These are phyloP conservation scores for Phoebastria nigripes DNA, from an alignment of 2,797 vertebrate genomes.

Conservation along the genomic window DNA sequence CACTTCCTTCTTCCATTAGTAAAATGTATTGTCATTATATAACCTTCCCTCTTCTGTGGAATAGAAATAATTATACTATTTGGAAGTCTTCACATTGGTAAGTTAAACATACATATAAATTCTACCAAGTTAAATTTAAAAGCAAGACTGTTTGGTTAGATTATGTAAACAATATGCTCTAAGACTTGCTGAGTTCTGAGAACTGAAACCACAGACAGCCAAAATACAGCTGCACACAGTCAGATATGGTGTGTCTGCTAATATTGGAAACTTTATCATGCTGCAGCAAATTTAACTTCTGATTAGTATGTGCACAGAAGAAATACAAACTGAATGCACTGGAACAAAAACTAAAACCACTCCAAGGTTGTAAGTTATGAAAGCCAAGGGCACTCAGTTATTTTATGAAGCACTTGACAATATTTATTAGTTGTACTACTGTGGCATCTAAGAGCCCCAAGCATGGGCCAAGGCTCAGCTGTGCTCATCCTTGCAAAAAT, in stretches of 20 bases:
- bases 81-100: conserved; percentile 24
- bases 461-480: not conserved
- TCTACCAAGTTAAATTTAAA: conserved; percentile 58
- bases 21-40: not conserved
- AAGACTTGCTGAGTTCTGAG: conserved; percentile 70
- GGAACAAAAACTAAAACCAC: not conserved
- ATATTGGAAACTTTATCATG: conserved; percentile 55
- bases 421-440: not conserved
- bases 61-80: conserved; percentile 9
- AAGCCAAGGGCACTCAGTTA: not conserved
- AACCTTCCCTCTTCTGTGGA: not conserved
- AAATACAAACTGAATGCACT: not conserved
- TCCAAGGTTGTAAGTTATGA: not conserved
- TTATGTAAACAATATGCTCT: conserved; percentile 53
- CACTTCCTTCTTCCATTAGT: not conserved
- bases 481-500: not conserved
- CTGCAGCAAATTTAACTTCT: conserved; percentile 10
- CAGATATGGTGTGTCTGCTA: conserved; percentile 60
- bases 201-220: conserved; percentile 72
- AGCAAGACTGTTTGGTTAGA: conserved; percentile 49
- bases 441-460: not conserved
- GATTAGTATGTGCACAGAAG: not conserved
- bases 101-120: conserved; percentile 42
- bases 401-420: not conserved
- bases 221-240: conserved; percentile 70